Evolutionary conservation across 2,888 invertebrate genomes (phyloP).

Genomic region (Helicoverpa assulta): DNA sequence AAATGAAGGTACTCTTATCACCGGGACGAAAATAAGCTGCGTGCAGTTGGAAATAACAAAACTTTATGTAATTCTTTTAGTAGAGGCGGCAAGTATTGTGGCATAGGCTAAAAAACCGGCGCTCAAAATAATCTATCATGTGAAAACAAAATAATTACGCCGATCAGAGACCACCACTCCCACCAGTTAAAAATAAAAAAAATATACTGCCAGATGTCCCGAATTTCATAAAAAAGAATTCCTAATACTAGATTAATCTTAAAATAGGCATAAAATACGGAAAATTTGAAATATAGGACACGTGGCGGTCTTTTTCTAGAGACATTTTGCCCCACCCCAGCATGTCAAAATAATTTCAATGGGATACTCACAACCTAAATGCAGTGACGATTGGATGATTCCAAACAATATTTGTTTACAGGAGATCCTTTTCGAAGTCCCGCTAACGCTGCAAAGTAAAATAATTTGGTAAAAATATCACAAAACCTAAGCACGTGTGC

Average conservation of each 20-base stretch:
- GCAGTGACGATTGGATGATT: slow-evolving; percentile 73
- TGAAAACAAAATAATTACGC: slow-evolving; percentile 72
- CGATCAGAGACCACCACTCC: slow-evolving; percentile 30
- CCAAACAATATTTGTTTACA: slow-evolving; percentile 74
- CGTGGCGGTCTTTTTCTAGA: slow-evolving; percentile 86
- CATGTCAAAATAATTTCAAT: slow-evolving; percentile 81
- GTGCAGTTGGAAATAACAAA: neutral
- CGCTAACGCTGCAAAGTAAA: slow-evolving; percentile 80
- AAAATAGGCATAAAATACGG: slow-evolving; percentile 63
- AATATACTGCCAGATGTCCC: slow-evolving; percentile 22
- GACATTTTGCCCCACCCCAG: slow-evolving; percentile 88
- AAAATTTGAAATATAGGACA: slow-evolving; percentile 84
- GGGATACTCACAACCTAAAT: slow-evolving; percentile 79
- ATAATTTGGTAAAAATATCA: slow-evolving; percentile 87
- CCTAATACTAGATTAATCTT: slow-evolving; percentile 40
- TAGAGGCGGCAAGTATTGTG: slow-evolving; percentile 7
- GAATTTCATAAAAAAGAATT: slow-evolving; percentile 25
- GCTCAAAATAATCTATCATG: slow-evolving; percentile 76
- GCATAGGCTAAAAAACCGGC: slow-evolving; percentile 64
- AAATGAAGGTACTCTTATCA: neutral
- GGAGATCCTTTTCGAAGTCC: slow-evolving; percentile 71
- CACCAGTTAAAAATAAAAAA: slow-evolving; percentile 23
- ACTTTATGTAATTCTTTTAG: neutral
- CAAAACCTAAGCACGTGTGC: slow-evolving; percentile 89
- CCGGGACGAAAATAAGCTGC: neutral